Percentiles rank a stretch among this genome's conserved stretches.
Conservation (phyloP, 2,113 vertebrate species). For the Rhadina sibilatrix region DNA sequence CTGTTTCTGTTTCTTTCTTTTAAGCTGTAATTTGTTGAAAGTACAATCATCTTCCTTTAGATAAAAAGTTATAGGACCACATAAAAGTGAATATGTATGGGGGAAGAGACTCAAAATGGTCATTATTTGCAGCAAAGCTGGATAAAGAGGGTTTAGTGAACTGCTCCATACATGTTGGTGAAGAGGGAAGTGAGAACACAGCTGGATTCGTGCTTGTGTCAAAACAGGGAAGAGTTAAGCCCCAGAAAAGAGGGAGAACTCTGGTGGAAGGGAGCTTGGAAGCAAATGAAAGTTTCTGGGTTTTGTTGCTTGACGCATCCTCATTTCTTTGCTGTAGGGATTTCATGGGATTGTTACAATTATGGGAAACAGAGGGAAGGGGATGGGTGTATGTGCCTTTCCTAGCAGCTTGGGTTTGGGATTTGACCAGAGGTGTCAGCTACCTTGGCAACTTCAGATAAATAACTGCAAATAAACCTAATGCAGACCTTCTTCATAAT, state of each 20-base stretch:
- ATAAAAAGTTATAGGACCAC: slow-evolving; percentile 34
- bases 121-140: neutral
- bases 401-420: neutral
- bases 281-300: neutral
- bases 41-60: neutral
- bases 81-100: neutral
- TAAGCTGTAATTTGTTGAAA: neutral
- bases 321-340: neutral
- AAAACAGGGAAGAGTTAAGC: neutral
- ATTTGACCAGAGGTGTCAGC: neutral
- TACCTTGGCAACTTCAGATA: neutral
- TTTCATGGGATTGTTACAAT: neutral
- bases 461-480: neutral
- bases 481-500: neutral
- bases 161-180: rapidly evolving
- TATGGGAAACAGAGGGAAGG: neutral
- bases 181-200: neutral
- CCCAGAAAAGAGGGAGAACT: neutral
- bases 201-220: rapidly evolving
- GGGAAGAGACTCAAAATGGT: neutral
- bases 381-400: neutral
- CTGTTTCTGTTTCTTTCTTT: neutral
- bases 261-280: neutral
- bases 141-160: neutral
- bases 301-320: neutral